Evolutionary conservation across 2,888 invertebrate species (phyloP).

Genomic region (Pemphredon lugubris): DNA sequence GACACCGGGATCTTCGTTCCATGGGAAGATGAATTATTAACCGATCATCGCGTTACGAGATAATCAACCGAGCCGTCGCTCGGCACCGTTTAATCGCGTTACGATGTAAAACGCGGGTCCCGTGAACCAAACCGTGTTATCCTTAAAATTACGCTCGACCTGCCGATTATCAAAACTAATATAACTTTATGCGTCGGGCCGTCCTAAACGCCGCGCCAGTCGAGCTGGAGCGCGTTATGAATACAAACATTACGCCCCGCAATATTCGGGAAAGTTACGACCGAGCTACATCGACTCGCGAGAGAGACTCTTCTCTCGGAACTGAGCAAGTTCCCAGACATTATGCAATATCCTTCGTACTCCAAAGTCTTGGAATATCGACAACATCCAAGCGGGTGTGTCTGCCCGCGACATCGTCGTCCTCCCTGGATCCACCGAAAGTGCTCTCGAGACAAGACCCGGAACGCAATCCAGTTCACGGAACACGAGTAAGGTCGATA

Average conservation of each 20-base stretch:
- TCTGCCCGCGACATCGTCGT: slow-evolving; percentile 48
- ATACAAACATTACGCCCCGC: slow-evolving; percentile 54
- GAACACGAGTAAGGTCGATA: slow-evolving; percentile 41
- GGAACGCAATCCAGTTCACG: slow-evolving; percentile 25
- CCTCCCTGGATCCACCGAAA: slow-evolving; percentile 56
- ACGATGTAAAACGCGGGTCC: background rate
- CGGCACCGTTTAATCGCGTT: background rate
- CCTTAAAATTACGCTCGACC: background rate
- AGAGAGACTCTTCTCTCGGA: slow-evolving; percentile 39
- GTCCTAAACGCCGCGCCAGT: slow-evolving; percentile 34
- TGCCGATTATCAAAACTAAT: slow-evolving; percentile 19
- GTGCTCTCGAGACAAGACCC: slow-evolving; percentile 52
- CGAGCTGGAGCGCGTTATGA: slow-evolving; percentile 37
- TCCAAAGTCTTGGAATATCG: slow-evolving; percentile 49
- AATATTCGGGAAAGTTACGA: slow-evolving; percentile 60
- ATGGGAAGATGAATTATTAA: background rate
- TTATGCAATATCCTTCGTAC: slow-evolving; percentile 60
- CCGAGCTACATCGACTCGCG: slow-evolving; percentile 32
- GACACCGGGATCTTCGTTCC: background rate
- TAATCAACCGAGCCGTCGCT: background rate
- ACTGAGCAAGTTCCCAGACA: slow-evolving; percentile 52
- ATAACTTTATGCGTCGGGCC: slow-evolving; percentile 19
- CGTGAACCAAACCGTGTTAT: background rate
- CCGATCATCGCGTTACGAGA: background rate
- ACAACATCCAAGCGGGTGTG: slow-evolving; percentile 46